Evolutionary conservation across 2,113 vertebrate species (phyloP).

Genomic region (Sterrhoptilus dennistouni): DNA sequence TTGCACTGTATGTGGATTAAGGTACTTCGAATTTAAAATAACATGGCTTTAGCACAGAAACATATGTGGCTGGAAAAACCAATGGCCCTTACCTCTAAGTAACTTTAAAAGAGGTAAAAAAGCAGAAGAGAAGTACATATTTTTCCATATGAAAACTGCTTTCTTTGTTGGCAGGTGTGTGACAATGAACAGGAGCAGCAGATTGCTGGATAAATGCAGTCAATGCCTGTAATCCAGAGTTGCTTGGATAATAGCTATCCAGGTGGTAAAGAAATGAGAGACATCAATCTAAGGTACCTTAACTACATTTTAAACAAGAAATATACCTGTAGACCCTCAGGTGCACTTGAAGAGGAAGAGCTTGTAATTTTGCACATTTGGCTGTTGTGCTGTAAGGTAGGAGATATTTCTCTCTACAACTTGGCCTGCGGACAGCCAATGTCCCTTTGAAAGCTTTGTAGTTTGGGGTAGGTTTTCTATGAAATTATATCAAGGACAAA

Average conservation of each 20-base stretch:
- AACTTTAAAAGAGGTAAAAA: neutral
- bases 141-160: neutral
- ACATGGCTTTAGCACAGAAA: neutral
- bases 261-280: neutral
- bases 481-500: neutral
- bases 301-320: conserved; percentile 20
- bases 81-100: neutral
- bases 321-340: neutral
- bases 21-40: neutral
- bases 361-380: neutral
- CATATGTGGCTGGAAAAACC: neutral
- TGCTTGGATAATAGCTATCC: neutral
- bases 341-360: neutral
- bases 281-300: neutral
- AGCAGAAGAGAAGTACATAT: neutral
- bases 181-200: neutral
- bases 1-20: neutral
- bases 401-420: neutral
- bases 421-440: neutral
- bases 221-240: neutral
- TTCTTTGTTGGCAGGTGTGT: neutral
- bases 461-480: neutral
- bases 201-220: neutral
- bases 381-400: neutral
- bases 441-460: neutral